These are phyloP conservation scores for Spea hammondii DNA, from an alignment of 2,797 vertebrate genomes.

Conservation along the genomic window DNA sequence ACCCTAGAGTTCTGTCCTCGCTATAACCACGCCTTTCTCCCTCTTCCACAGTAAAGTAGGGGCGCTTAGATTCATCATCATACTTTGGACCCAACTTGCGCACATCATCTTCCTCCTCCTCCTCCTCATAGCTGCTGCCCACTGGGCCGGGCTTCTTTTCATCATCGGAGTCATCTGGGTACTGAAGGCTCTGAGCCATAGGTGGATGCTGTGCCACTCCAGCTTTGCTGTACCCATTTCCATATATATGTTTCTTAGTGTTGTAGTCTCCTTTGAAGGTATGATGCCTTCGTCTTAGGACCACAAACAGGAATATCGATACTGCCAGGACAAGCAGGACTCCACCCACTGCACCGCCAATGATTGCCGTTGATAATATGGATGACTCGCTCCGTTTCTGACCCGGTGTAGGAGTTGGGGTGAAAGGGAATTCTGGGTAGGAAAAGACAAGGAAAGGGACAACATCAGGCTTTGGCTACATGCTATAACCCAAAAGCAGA, in stretches of 20 bases:
- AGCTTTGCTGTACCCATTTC: slow-evolving; percentile 95
- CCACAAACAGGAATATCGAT: slow-evolving; percentile 81
- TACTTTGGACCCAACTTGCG: slow-evolving; percentile 68
- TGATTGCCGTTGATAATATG: slow-evolving; percentile 76
- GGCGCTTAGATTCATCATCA: slow-evolving; percentile 89
- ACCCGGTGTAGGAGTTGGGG: slow-evolving; percentile 69
- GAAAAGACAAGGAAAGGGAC: slow-evolving; percentile 97
- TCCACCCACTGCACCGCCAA: slow-evolving; percentile 87
- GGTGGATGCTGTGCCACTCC: slow-evolving; percentile 84
- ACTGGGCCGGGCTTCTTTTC: slow-evolving; percentile 92
- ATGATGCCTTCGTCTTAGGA: slow-evolving; percentile 90
- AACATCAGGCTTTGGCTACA: slow-evolving; percentile 71
- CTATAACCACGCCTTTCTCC: slow-evolving; percentile 83
- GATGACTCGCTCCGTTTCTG: slow-evolving; percentile 70
- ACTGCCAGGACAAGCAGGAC: slow-evolving; percentile 79
- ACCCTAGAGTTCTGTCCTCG: slow-evolving; percentile 92
- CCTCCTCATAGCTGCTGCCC: slow-evolving; percentile 81
- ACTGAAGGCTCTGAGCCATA: slow-evolving; percentile 92
- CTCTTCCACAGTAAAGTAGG: slow-evolving; percentile 97
- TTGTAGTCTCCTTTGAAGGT: slow-evolving; percentile 99
- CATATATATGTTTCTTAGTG: slow-evolving; percentile 97
- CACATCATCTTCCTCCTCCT: slow-evolving; percentile 76
- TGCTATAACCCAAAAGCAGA: slow-evolving; percentile 46
- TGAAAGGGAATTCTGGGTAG: slow-evolving; percentile 96
- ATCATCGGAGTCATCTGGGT: slow-evolving; percentile 92